Evolutionary conservation across 2,113 vertebrate genomes (phyloP).

Genomic region (Orycteropus afer): DNA sequence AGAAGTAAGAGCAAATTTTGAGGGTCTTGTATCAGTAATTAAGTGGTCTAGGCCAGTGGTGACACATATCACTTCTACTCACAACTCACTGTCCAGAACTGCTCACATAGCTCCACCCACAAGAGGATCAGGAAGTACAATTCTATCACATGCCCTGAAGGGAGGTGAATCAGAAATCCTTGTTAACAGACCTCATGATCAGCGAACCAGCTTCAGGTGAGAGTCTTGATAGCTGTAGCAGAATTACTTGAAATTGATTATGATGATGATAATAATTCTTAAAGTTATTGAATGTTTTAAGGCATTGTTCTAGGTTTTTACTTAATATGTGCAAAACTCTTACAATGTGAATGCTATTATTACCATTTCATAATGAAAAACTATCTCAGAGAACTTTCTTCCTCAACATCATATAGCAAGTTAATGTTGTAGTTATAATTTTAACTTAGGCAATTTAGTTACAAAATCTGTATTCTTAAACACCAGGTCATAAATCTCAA

Average conservation of each 20-base stretch:
- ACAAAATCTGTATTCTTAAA: neutral
- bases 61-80: neutral
- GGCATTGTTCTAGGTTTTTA: slow-evolving; percentile 1
- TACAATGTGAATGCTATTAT: neutral
- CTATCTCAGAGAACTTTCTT: neutral
- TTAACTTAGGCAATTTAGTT: neutral
- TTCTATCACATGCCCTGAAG: neutral
- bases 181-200: neutral
- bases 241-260: neutral
- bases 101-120: neutral
- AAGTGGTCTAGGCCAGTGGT: neutral
- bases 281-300: neutral
- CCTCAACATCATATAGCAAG: neutral
- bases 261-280: neutral
- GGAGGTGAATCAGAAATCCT: neutral
- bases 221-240: neutral
- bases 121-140: neutral
- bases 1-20: neutral
- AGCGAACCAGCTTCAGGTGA: neutral
- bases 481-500: neutral
- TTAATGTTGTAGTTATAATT: neutral
- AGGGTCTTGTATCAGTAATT: neutral
- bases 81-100: neutral
- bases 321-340: neutral
- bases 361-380: neutral